Percentiles rank a stretch among this genome's conserved stretches.
These are phyloP conservation scores for Gymnoscopelus braueri DNA, from an alignment of 2,797 vertebrate genomes.

Conservation along the genomic window DNA sequence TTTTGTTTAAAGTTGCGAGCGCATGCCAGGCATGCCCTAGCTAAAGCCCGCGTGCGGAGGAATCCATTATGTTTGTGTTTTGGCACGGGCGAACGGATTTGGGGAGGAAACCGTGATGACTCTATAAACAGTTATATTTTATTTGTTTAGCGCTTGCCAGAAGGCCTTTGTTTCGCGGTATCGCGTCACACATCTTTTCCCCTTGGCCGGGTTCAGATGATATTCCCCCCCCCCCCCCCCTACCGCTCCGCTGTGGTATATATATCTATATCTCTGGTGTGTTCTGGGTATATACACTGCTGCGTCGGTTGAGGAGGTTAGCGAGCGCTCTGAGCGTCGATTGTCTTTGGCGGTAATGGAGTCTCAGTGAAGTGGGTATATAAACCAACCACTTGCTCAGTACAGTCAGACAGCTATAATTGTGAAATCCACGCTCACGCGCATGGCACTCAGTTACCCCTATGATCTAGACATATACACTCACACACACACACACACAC, in stretches of 20 bases:
- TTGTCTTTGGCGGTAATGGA: slow-evolving; percentile 65
- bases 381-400: slow-evolving; percentile 50
- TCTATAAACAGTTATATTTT: slow-evolving; percentile 78
- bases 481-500: slow-evolving; percentile 21
- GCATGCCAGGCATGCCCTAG: slow-evolving; percentile 75
- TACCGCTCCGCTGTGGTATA: too few relatives aligned
- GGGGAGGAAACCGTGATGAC: slow-evolving; percentile 71
- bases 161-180: slow-evolving; percentile 66
- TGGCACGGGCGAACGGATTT: slow-evolving; percentile 77
- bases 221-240: slow-evolving; percentile 20
- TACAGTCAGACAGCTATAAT: slow-evolving; percentile 54
- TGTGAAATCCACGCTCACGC: slow-evolving; percentile 44
- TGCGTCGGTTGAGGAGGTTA: too few relatives aligned
- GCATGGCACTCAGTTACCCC: slow-evolving; percentile 50
- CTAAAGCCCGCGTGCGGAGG: slow-evolving; percentile 71
- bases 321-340: slow-evolving; percentile 25
- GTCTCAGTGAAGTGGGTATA: slow-evolving; percentile 57
- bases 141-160: slow-evolving; percentile 68
- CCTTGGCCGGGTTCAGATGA: slow-evolving; percentile 41
- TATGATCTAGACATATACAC: slow-evolving; percentile 44
- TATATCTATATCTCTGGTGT: too few relatives aligned
- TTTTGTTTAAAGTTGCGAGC: slow-evolving; percentile 78
- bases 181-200: slow-evolving; percentile 43
- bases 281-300: too few relatives aligned
- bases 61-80: slow-evolving; percentile 77